Percentiles rank a stretch among this genome's conserved stretches.
Evolutionary conservation across 1,140 invertebrate genomes (phyloP).

Genomic region (Xylocopa sonorina): DNA sequence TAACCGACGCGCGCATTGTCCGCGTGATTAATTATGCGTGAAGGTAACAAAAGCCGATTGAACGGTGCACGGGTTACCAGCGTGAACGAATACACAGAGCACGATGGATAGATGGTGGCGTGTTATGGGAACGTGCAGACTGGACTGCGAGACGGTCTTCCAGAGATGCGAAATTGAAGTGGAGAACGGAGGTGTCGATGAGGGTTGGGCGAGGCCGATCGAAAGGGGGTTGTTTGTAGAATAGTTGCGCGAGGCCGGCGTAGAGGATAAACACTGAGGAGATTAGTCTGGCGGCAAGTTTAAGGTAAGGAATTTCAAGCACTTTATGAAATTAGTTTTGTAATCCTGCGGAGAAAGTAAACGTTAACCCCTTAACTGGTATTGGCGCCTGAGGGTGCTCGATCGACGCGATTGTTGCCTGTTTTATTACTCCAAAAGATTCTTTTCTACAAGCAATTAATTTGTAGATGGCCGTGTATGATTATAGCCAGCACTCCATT

Average conservation of each 20-base stretch:
- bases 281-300: neutral
- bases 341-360: too few relatives aligned
- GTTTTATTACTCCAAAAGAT: too few relatives aligned
- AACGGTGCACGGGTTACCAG: neutral
- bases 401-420: too few relatives aligned
- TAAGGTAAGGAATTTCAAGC: too few relatives aligned
- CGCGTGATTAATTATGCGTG: slow-evolving; percentile 42
- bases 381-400: too few relatives aligned
- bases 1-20: slow-evolving; percentile 24
- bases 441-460: too few relatives aligned
- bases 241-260: neutral
- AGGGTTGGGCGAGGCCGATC: too few relatives aligned
- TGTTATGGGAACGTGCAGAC: neutral
- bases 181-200: neutral
- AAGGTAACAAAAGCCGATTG: slow-evolving; percentile 42
- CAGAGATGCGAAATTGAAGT: neutral
- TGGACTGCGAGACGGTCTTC: neutral
- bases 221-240: neutral
- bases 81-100: neutral
- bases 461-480: too few relatives aligned
- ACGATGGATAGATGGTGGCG: neutral
- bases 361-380: too few relatives aligned
- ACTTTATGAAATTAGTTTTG: too few relatives aligned
- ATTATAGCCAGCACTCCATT: too few relatives aligned
- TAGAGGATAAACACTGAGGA: neutral